These are phyloP conservation scores for Drepana arcuata DNA, from an alignment of 1,140 invertebrate genomes.

Conservation along the genomic window DNA sequence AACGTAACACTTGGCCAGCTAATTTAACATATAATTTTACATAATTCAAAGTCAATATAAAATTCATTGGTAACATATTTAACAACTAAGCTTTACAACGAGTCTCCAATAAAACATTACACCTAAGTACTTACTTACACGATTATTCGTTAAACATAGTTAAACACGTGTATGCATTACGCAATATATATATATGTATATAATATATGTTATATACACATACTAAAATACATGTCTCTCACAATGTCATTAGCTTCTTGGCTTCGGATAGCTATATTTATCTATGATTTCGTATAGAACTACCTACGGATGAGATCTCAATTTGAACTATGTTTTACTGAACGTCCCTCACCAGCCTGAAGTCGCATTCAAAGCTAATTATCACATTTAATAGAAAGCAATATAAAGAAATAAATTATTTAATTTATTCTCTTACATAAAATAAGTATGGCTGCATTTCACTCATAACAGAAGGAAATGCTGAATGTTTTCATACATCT, in stretches of 20 bases:
- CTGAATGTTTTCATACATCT: no score
- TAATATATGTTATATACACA: no score
- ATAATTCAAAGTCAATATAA: constrained; percentile 35
- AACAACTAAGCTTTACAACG: constrained; percentile 46
- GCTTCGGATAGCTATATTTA: constrained; percentile 53
- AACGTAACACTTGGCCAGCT: constrained; percentile 8
- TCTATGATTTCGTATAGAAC: constrained; percentile 52
- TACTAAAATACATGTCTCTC: constrained; percentile 24
- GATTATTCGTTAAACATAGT: no score
- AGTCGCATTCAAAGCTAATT: constrained; percentile 52
- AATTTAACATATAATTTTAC: constrained; percentile 8
- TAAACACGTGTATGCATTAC: constrained; percentile 11
- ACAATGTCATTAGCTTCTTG: constrained; percentile 55
- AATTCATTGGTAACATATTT: constrained; percentile 68
- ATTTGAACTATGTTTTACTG: constrained; percentile 63
- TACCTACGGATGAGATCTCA: constrained; percentile 65
- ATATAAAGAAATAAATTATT: constrained; percentile 22
- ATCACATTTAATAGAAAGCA: constrained; percentile 54
- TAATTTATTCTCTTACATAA: constrained; percentile 17
- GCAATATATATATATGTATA: constrained; percentile 16
- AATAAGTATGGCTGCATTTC: constrained; percentile 12
- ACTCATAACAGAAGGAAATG: no score
- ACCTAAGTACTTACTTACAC: no score
- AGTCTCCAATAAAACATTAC: constrained; percentile 39
- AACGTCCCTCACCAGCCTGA: constrained; percentile 36